These are phyloP conservation scores for Diprion similis DNA, from an alignment of 1,140 invertebrate genomes.

Conservation along the genomic window DNA sequence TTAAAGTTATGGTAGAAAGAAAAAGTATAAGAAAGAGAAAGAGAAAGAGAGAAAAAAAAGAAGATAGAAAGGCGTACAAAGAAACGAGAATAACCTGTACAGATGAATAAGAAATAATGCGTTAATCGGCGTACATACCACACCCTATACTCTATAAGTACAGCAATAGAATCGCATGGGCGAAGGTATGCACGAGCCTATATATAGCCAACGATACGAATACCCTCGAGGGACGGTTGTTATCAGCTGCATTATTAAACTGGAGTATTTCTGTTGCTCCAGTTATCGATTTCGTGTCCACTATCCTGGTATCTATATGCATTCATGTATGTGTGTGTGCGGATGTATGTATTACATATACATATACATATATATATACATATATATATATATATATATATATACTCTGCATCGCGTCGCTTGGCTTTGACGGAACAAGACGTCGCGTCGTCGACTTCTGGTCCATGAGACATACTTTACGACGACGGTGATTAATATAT, in stretches of 20 bases:
- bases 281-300: constrained; percentile 37
- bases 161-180: background rate
- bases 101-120: no score
- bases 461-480: no score
- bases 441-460: no score
- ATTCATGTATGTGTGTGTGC: background rate
- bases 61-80: no score
- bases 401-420: no score
- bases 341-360: no score
- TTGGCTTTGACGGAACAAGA: no score
- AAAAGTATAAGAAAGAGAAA: background rate
- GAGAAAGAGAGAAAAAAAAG: background rate
- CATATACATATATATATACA: no score
- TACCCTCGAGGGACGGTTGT: constrained; percentile 31
- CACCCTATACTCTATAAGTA: background rate
- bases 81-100: no score
- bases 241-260: constrained; percentile 53
- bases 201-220: constrained; percentile 11
- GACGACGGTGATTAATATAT: no score
- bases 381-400: no score
- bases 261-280: constrained; percentile 45
- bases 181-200: background rate
- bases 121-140: background rate
- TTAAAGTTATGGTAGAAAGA: background rate
- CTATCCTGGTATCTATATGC: background rate